Percentiles rank a stretch among this genome's conserved stretches.
These are phyloP conservation scores for Decapterus maruadsi DNA, from an alignment of 2,797 vertebrate genomes.

Conservation along the genomic window DNA sequence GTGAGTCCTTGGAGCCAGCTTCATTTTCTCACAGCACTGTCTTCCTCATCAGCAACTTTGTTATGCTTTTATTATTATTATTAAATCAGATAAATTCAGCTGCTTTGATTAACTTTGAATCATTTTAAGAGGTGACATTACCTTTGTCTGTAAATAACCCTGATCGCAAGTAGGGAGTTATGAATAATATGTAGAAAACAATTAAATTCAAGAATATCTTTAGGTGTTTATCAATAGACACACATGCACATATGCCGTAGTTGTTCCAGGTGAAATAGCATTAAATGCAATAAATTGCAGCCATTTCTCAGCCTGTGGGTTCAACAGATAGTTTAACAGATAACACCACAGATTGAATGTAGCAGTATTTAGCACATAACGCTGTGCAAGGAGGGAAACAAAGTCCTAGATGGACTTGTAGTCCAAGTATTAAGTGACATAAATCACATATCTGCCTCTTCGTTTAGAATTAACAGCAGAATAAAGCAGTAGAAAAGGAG, in stretches of 20 bases:
- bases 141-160: neutral
- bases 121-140: neutral
- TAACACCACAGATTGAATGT: neutral
- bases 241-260: too few species aligned
- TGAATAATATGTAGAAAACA: neutral
- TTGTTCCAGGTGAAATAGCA: too few species aligned
- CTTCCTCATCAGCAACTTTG: constrained; percentile 14
- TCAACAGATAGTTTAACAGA: neutral
- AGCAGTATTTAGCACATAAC: too few species aligned
- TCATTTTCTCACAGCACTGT: constrained; percentile 5
- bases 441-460: too few species aligned
- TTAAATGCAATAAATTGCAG: neutral
- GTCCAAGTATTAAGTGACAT: too few species aligned
- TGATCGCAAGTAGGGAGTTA: neutral
- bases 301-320: neutral
- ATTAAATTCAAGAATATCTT: too few species aligned
- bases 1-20: constrained; percentile 28
- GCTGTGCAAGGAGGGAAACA: too few species aligned
- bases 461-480: too few species aligned
- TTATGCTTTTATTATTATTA: neutral
- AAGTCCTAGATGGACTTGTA: too few species aligned
- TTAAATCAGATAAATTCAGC: constrained; percentile 12
- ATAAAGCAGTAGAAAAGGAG: too few species aligned
- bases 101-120: neutral
- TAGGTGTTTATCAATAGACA: too few species aligned